These are phyloP conservation scores for Phoxinus phoxinus DNA, from an alignment of 2,113 vertebrate species.

Conservation along the genomic window DNA sequence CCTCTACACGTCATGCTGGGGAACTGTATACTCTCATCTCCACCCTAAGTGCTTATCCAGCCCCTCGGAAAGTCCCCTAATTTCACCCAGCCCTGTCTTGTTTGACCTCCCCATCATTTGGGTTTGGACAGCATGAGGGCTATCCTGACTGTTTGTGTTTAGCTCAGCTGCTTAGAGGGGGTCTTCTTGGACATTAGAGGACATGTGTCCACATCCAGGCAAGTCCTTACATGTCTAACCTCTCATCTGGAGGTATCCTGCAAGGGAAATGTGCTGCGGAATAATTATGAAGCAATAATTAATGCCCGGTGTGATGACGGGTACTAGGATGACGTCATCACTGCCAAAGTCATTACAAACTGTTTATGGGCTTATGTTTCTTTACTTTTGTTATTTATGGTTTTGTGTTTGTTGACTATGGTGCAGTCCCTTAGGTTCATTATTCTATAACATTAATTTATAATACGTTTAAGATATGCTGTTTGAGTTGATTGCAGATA, in stretches of 20 bases:
- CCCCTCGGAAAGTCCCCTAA: conserved; percentile 69
- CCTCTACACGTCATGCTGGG: conserved; percentile 42
- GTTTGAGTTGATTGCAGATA: too few relatives aligned
- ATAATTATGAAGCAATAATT: neutral
- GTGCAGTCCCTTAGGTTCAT: too few relatives aligned
- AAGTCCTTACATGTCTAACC: conserved; percentile 75
- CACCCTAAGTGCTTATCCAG: conserved; percentile 67
- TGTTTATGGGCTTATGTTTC: too few relatives aligned
- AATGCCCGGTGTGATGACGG: neutral
- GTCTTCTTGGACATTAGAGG: conserved; percentile 73
- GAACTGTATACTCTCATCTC: conserved; percentile 53
- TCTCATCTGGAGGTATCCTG: conserved; percentile 56
- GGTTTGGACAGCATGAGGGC: conserved; percentile 75
- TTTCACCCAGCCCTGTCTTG: conserved; percentile 55
- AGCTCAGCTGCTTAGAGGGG: conserved; percentile 72
- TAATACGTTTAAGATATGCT: too few relatives aligned
- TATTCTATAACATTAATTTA: too few relatives aligned
- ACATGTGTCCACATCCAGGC: conserved; percentile 75
- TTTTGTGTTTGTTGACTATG: too few relatives aligned
- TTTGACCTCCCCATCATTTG: conserved; percentile 67
- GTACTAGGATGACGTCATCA: too few relatives aligned
- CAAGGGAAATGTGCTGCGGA: neutral
- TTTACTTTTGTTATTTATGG: too few relatives aligned
- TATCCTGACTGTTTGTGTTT: conserved; percentile 75
- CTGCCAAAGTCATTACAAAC: too few relatives aligned